phyloP scores from a whole-genome alignment of 2,113 vertebrate species.

The Zapus hudsonius region DNA sequence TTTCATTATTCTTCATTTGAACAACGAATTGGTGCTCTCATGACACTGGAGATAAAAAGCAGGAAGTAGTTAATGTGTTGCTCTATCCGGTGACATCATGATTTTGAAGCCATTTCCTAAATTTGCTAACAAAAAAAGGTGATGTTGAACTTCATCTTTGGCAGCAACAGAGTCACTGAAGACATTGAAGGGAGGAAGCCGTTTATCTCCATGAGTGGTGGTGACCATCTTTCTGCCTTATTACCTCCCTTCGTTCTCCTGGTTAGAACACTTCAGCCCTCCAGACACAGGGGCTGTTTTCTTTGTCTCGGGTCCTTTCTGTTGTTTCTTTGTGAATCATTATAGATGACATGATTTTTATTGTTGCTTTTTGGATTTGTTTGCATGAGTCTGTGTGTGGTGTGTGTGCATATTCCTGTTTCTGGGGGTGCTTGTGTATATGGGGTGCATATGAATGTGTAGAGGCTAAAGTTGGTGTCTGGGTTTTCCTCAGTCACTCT shows the following conservation, averaged over 20 bases:
- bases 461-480: too few species aligned
- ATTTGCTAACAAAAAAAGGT: not conserved
- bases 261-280: too few species aligned
- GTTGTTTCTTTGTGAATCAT: not conserved
- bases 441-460: too few species aligned
- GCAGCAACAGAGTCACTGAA: not conserved
- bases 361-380: too few species aligned
- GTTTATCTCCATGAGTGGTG: not conserved
- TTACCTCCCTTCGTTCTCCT: not conserved
- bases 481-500: too few species aligned
- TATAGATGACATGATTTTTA: not conserved
- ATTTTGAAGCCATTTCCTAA: not conserved
- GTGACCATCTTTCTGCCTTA: not conserved
- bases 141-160: not conserved
- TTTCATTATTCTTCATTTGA: not conserved
- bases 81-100: rapidly evolving
- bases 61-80: not conserved
- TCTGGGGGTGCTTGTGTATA: too few species aligned
- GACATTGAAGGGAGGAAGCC: not conserved
- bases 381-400: too few species aligned
- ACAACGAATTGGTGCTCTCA: not conserved
- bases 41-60: not conserved
- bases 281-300: rapidly evolving
- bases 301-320: not conserved
- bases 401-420: too few species aligned